Base-by-base conservation (phyloP, 2,113 vertebrate genomes). In the Pollachius pollachius region DNA sequence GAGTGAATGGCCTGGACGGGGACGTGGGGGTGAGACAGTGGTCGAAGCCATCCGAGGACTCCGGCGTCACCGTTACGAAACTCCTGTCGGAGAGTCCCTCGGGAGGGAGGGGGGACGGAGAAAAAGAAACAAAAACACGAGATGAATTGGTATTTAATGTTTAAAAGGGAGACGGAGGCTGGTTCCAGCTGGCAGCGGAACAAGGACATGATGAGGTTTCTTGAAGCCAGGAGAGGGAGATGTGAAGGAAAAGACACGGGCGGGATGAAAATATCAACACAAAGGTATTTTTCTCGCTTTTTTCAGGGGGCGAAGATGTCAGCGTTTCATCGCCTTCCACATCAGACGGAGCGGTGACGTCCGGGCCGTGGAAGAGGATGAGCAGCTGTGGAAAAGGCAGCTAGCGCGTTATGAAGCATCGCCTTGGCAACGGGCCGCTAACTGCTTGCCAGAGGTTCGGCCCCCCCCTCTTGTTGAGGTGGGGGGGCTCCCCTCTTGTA, bases 371-470 rank as follows among this genome's bases (percentile, higher is more conserved):
- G 82, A 67, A 76, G 82, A 78, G 52, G 30, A 34, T 34, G 30
- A 34, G 30, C 30, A 7, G 52, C 83, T 84, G 78, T 77, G 85
- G 85, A 78, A 81, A 37, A 65, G 76, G 66, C 73, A 73, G 84
- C 70, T 71, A 62, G 59, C 77, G 73, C 70, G 66, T 67, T 25
- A 61, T 82, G 69, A 73, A n/a, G 7, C 34, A 58, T 34, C 30
- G 79, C 69, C 52, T 62, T 78, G 77, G 79, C 75, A 71, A 58
- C 64, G 67, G 73, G 52, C 30, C 30, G 30, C 30, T 34, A 34
- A 34, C 30, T 52, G 68, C 72, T 69, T 75, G 73, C 23, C 23
- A 23, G 23, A 23, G 23, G 23, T 23, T 23, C 2, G 23, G 23
- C 23, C 23, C 23, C 23, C 23, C 21, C 23, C 23, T 23, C 23